Conservation (phyloP, 2,888 invertebrate species). For the Empis livida region DNA sequence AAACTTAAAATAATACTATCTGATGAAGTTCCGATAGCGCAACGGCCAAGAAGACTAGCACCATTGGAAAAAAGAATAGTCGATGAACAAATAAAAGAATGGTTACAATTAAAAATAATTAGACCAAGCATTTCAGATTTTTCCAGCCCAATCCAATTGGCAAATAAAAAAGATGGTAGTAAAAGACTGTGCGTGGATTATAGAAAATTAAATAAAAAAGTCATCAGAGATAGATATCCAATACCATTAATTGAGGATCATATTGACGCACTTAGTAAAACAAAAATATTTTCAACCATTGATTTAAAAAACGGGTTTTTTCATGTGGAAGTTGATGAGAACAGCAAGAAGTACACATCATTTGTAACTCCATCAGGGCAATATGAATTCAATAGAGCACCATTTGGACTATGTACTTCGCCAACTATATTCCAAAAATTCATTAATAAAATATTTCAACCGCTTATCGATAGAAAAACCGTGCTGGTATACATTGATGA, state of each 20-base stretch:
- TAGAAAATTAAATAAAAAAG: conserved; percentile 5
- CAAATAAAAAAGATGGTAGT: conserved; percentile 15
- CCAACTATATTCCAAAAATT: conserved; percentile 20
- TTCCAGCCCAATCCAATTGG: conserved; percentile 19
- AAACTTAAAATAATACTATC: neutral
- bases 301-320: conserved; percentile 25
- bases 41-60: conserved; percentile 16
- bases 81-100: too few relatives aligned
- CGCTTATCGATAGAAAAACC: too few relatives aligned
- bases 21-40: conserved; percentile 15
- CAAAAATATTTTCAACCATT: conserved; percentile 19
- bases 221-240: conserved; percentile 4
- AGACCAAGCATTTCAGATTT: conserved; percentile 14
- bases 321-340: conserved; percentile 20
- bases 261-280: conserved; percentile 18
- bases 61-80: conserved; percentile 14
- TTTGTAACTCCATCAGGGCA: conserved; percentile 23
- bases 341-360: conserved; percentile 19
- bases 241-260: conserved; percentile 22
- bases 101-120: conserved; percentile 16
- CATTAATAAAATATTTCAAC: conserved; percentile 4
- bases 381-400: conserved; percentile 20
- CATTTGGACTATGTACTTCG: conserved; percentile 28
- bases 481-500: conserved; percentile 19
- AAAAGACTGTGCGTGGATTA: conserved; percentile 17